Percentiles rank a stretch among this genome's conserved stretches.
Conservation (phyloP, 1,140 invertebrate genomes). For the Saccostrea cuccullata region DNA sequence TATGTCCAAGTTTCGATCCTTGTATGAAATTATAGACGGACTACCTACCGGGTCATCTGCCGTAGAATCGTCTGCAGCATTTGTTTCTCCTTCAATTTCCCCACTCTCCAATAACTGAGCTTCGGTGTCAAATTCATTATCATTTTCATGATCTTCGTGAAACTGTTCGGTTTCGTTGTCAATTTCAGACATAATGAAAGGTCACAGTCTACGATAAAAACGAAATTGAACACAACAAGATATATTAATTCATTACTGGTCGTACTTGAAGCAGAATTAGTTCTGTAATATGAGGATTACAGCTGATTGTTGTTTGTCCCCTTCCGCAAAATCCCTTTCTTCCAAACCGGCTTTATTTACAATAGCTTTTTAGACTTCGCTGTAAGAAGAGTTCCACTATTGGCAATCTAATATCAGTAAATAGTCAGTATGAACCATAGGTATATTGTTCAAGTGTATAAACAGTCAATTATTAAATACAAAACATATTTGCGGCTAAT, state of each 20-base stretch:
- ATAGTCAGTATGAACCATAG: not conserved
- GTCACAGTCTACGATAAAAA: not conserved
- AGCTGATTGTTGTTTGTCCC: not conserved
- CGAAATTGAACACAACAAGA: not conserved
- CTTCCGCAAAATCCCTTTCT: not conserved
- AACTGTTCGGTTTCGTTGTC: constrained; percentile 57
- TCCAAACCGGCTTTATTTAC: constrained; percentile 14
- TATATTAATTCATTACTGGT: not conserved
- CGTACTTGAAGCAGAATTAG: not conserved
- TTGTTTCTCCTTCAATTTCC: constrained; percentile 36
- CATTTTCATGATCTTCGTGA: constrained; percentile 47
- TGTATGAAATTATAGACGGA: not conserved
- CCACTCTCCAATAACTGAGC: constrained; percentile 52
- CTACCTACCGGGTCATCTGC: not conserved
- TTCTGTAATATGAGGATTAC: not conserved
- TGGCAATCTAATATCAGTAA: not conserved
- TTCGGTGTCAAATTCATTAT: constrained; percentile 52
- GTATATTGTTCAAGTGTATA: not conserved
- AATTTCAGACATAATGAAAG: constrained; percentile 54
- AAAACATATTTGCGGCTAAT: not conserved
- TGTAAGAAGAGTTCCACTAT: not conserved
- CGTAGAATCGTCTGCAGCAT: constrained; percentile 21
- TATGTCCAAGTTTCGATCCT: no score
- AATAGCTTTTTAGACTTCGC: not conserved
- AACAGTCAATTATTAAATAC: not conserved